A percentile compares a stretch with the other conserved stretches of the same genome.
These are phyloP conservation scores for Microplitis demolitor DNA, from an alignment of 1,140 invertebrate genomes.

Conservation along the genomic window DNA sequence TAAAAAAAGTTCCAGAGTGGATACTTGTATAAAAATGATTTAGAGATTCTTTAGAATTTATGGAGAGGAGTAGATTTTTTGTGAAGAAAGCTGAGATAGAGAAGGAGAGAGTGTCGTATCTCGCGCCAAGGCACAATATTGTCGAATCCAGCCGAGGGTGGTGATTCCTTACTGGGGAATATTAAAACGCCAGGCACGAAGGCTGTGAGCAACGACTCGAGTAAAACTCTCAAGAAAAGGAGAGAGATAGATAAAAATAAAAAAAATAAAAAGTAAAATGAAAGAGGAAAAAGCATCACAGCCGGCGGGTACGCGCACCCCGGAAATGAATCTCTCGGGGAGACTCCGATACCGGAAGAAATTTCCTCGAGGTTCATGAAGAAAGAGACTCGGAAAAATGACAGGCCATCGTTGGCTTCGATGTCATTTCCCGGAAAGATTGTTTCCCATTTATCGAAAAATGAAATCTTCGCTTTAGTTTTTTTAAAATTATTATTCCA, in stretches of 20 bases:
- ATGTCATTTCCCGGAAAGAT: constrained; percentile 7
- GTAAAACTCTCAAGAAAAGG: background rate
- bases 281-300: background rate
- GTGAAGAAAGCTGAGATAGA: background rate
- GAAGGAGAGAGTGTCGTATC: background rate
- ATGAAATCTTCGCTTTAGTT: background rate
- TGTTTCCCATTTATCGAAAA: background rate
- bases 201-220: background rate
- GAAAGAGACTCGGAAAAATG: background rate
- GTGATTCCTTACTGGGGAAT: background rate
- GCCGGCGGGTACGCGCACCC: background rate
- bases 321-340: constrained; percentile 9
- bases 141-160: background rate
- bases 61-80: background rate
- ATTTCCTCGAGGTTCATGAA: constrained; percentile 2
- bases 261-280: background rate
- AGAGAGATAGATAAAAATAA: background rate
- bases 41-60: constrained; percentile 11
- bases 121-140: constrained; percentile 8
- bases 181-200: constrained; percentile 7
- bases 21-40: constrained; percentile 7
- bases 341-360: constrained; percentile 13
- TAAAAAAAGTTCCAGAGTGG: background rate
- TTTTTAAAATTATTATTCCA: background rate
- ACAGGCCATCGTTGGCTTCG: background rate